Conservation (phyloP, 2,113 vertebrate genomes). For the Ia io region DNA sequence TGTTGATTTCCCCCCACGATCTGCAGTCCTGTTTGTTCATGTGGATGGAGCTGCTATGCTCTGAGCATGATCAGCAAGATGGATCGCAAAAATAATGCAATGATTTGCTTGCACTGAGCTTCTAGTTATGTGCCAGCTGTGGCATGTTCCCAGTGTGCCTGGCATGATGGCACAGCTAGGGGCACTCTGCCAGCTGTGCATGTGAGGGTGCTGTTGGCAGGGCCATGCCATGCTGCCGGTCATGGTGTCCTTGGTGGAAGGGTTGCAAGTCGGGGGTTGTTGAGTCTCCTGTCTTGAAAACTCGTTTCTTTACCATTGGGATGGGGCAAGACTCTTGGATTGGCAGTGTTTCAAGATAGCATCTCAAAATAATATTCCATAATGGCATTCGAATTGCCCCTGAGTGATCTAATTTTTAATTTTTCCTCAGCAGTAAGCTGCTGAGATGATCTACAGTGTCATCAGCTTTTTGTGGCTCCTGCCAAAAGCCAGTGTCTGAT, state of each 20-base stretch:
- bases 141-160: not conserved
- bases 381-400: not conserved
- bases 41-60: not conserved
- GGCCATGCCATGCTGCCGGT: not conserved
- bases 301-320: not conserved
- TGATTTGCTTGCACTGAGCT: constrained; percentile 52
- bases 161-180: not conserved
- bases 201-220: not conserved
- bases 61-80: constrained; percentile 1
- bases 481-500: not conserved
- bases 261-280: not conserved
- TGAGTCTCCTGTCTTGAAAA: not conserved
- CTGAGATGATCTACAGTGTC: not conserved
- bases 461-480: not conserved
- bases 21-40: not conserved
- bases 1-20: not conserved
- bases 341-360: constrained; percentile 17
- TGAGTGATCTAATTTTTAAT: constrained; percentile 11
- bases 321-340: not conserved
- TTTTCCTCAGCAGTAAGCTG: not conserved
- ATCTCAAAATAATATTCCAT: constrained; percentile 26
- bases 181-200: not conserved
- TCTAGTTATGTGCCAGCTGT: constrained; percentile 56
- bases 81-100: not conserved
- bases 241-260: fast-evolving